phyloP scores from a whole-genome alignment of 2,797 vertebrate genomes.

The Nannoperca australis region DNA sequence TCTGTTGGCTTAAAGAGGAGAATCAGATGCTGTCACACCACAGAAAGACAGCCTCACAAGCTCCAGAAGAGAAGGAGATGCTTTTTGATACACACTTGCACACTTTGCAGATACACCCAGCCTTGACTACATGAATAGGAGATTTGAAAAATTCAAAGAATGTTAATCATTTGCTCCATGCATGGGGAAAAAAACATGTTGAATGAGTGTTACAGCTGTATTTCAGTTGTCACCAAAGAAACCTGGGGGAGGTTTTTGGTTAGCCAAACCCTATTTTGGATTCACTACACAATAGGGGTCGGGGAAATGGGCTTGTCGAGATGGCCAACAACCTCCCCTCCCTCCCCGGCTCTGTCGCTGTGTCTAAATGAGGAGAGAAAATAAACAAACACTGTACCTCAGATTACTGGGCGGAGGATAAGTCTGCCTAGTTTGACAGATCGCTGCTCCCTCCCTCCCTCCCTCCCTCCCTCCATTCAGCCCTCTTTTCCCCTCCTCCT shows the following conservation, averaged over 20 bases:
- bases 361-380: constrained; percentile 79
- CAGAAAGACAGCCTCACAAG: constrained; percentile 66
- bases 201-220: constrained; percentile 62
- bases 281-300: constrained; percentile 74
- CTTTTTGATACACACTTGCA: constrained; percentile 62
- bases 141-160: constrained; percentile 74
- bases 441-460: constrained; percentile 60
- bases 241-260: constrained; percentile 71
- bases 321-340: constrained; percentile 65
- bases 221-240: constrained; percentile 68
- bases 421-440: constrained; percentile 77
- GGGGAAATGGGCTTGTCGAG: constrained; percentile 72
- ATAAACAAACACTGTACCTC: constrained; percentile 83
- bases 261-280: constrained; percentile 76
- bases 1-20: constrained; percentile 79
- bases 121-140: constrained; percentile 72
- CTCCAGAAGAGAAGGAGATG: constrained; percentile 61
- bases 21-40: constrained; percentile 76
- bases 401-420: constrained; percentile 82
- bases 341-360: constrained; percentile 65
- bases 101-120: constrained; percentile 64
- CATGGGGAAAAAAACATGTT: constrained; percentile 39
- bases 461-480: constrained; percentile 42
- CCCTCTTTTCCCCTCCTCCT: constrained; percentile 44
- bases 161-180: constrained; percentile 71